Evolutionary conservation across 2,797 vertebrate species (phyloP).

Genomic region (Myotis vivesi): DNA sequence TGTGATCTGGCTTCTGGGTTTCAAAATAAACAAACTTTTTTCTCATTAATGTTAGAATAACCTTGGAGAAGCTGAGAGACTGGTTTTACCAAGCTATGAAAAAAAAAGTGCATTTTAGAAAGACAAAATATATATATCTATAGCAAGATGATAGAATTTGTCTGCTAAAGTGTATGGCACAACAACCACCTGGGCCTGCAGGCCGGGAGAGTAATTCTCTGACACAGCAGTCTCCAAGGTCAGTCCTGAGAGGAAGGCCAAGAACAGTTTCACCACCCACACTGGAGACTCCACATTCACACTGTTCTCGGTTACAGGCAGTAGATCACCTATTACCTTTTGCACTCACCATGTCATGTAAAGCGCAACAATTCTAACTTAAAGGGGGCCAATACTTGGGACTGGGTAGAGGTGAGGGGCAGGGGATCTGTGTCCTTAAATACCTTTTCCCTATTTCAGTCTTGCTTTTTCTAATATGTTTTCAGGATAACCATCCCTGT

Average conservation of each 20-base stretch:
- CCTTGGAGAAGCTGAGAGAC: not conserved
- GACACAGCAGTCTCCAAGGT: not conserved
- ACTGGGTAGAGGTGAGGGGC: fast-evolving
- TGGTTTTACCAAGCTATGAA: conserved; percentile 6
- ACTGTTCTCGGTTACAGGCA: not conserved
- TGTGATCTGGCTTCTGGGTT: conserved; percentile 57
- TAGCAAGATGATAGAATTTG: not conserved
- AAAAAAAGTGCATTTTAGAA: conserved; percentile 38
- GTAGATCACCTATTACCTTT: not conserved
- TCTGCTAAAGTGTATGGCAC: not conserved
- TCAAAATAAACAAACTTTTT: conserved; percentile 57
- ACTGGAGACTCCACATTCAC: not conserved
- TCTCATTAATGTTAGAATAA: conserved; percentile 13
- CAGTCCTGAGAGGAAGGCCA: not conserved
- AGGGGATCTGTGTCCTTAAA: not conserved
- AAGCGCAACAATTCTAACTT: not conserved
- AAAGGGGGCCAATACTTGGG: not conserved
- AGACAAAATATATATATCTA: not conserved
- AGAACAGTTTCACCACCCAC: not conserved
- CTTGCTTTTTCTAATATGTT: not conserved
- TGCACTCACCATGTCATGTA: not conserved
- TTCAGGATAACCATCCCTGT: not conserved
- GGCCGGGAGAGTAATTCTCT: not conserved
- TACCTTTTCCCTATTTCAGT: not conserved
- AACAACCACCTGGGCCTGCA: not conserved